Evolutionary conservation across 2,797 vertebrate species (phyloP), one percentile per base, ranked within the genome.

Genomic region (Sus cebifrons): DNA sequence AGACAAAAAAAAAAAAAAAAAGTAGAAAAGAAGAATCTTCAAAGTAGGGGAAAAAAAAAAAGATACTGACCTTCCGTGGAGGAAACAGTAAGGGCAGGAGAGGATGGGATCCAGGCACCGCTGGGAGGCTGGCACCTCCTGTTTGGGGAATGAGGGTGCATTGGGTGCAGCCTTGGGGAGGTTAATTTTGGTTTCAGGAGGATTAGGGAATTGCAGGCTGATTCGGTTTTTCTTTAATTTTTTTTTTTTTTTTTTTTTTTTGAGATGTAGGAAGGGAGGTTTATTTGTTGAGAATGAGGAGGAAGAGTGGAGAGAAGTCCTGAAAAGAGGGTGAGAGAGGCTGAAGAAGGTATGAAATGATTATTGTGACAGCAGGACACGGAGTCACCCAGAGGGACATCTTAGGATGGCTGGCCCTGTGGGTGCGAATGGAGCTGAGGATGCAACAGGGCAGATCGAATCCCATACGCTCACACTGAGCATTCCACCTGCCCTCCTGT

Each of bases 161-260:
- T 0, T 21, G 20, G n/a, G 32, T 3, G 12, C 11, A 25, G n/a
- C 23, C 3, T 0, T 0, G 0, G 44, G 3, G 23, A 64, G 27
- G 56, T 58, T 85, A 23, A 79, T 36, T 36, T 29, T n/a, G 29
- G 17, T 23, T 25, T 32, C 58, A 20, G 65, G 18, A 71, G 44
- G 64, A n/a, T 56, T 56, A 2, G 12, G 27, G 49, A 58, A 65
- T n/a, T 62, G 29, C 16, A 25, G 68, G 16, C 11, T 1, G 29
- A 36, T 71, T 67, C 25, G 58, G 5, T 64, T 32, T 32, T 32
- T 32, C 32, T 32, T 32, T 32, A 32, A 32, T 32, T 20, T 89
- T 27, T 56, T 81, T 54, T 54, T 32, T 20, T 89, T 27, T 56
- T 81, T 54, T 54, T 20, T 89, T 27, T 56, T 81, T 54, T 54